Conservation (phyloP, 2,113 vertebrate species). For the Osmerus eperlanus region DNA sequence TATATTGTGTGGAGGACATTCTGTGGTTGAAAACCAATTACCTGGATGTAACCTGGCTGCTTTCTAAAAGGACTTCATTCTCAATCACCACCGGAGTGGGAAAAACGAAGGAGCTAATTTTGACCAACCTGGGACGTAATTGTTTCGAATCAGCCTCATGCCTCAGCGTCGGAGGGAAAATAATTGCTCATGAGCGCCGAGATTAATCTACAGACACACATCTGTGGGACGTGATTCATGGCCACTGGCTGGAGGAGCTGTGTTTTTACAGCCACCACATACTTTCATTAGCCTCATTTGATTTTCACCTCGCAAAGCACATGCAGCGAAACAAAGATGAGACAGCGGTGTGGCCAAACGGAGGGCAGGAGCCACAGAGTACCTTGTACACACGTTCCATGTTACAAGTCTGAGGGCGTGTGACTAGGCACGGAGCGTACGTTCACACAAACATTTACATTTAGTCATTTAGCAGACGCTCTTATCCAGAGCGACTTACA, state of each 20-base stretch:
- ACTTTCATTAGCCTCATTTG: constrained; percentile 52
- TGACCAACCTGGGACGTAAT: constrained; percentile 65
- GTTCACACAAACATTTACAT: background rate
- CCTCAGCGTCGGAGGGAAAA: constrained; percentile 52
- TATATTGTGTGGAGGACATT: constrained; percentile 35
- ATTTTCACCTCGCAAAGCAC: constrained; percentile 40
- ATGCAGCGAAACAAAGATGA: constrained; percentile 47
- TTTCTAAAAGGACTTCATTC: constrained; percentile 48
- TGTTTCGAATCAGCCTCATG: constrained; percentile 72
- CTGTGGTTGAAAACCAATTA: constrained; percentile 46
- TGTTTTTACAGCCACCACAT: constrained; percentile 43
- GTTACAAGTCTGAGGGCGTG: too few species aligned
- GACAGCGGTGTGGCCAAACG: constrained; percentile 9
- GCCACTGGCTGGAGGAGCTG: constrained; percentile 34
- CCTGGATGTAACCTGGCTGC: constrained; percentile 4
- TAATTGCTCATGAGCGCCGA: constrained; percentile 63
- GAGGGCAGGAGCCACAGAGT: constrained; percentile 17
- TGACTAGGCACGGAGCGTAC: too few species aligned
- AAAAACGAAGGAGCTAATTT: constrained; percentile 61
- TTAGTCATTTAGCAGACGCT: too few species aligned
- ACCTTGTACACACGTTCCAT: background rate
- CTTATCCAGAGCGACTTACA: too few species aligned
- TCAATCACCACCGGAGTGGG: constrained; percentile 45
- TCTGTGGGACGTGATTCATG: constrained; percentile 68
- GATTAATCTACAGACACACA: constrained; percentile 74